Evolutionary conservation across 2,888 invertebrate genomes (phyloP).

Genomic region (Volucella inanis): DNA sequence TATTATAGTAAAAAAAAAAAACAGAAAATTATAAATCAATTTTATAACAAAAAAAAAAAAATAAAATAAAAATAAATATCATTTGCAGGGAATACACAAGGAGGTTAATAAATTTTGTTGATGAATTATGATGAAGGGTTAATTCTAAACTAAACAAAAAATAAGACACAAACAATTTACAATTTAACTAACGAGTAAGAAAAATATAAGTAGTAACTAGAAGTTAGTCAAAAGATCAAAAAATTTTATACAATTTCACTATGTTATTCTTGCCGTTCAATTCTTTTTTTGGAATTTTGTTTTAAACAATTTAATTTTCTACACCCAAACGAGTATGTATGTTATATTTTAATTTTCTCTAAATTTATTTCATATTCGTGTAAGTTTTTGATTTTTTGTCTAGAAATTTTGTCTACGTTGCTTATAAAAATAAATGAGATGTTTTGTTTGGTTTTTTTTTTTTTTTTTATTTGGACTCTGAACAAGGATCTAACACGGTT

Average conservation of each 20-base stretch:
- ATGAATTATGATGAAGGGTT: conserved; percentile 44
- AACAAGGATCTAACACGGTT: conserved; percentile 63
- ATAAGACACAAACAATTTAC: conserved; percentile 7
- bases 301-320: background rate
- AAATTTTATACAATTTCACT: conserved; percentile 29
- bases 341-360: too few relatives aligned
- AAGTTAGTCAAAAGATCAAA: conserved; percentile 71
- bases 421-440: conserved; percentile 54
- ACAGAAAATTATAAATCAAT: conserved; percentile 32
- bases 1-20: background rate
- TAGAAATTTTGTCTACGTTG: conserved; percentile 34
- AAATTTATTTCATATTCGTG: background rate
- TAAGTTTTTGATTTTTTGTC: conserved; percentile 67
- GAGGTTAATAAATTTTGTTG: conserved; percentile 34
- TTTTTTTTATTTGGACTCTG: conserved; percentile 32
- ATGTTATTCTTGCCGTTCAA: conserved; percentile 2
- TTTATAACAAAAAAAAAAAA: conserved; percentile 6
- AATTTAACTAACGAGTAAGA: conserved; percentile 8
- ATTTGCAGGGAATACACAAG: conserved; percentile 53
- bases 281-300: conserved; percentile 62
- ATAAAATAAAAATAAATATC: background rate
- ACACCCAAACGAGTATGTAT: background rate
- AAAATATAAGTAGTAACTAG: background rate
- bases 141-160: conserved; percentile 21
- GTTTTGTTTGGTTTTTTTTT: conserved; percentile 59